Percentiles rank a stretch among this genome's conserved stretches.
Conservation (phyloP, 2,113 vertebrate species). For the Grammomys surdaster region DNA sequence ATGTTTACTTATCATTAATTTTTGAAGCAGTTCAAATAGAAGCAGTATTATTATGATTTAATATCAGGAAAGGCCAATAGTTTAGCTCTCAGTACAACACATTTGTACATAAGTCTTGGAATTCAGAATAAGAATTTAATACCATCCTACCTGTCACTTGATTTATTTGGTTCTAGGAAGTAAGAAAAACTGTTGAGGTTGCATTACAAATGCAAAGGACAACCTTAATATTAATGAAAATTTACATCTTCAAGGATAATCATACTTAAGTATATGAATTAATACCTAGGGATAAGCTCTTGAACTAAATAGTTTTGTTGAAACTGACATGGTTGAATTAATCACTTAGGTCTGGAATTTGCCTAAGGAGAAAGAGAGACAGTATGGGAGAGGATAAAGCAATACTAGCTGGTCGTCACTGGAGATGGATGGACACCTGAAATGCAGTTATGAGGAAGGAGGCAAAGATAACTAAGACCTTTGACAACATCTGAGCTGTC, state of each 20-base stretch:
- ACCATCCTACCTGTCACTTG: not conserved
- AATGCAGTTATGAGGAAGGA: too few relatives aligned
- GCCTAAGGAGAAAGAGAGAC: not conserved
- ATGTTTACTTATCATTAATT: conserved; percentile 37
- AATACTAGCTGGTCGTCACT: not conserved
- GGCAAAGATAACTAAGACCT: not conserved
- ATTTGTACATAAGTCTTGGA: not conserved
- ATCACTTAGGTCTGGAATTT: not conserved
- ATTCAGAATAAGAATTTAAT: conserved; percentile 26
- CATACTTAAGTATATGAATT: conserved; percentile 32
- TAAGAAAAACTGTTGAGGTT: not conserved
- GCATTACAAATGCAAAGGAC: not conserved
- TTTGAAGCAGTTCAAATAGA: conserved; percentile 34
- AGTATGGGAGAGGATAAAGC: not conserved
- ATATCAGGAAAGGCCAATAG: not conserved
- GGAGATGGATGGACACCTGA: not conserved
- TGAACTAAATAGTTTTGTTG: not conserved
- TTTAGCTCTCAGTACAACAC: not conserved
- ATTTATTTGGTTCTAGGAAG: not conserved
- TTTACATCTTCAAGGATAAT: not conserved
- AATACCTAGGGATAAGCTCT: not conserved
- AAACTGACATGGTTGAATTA: not conserved
- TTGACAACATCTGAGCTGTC: not conserved
- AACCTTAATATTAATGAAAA: not conserved
- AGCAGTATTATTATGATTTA: not conserved